Conservation (phyloP, 2,797 vertebrate genomes). For the Eptatretus atami region DNA sequence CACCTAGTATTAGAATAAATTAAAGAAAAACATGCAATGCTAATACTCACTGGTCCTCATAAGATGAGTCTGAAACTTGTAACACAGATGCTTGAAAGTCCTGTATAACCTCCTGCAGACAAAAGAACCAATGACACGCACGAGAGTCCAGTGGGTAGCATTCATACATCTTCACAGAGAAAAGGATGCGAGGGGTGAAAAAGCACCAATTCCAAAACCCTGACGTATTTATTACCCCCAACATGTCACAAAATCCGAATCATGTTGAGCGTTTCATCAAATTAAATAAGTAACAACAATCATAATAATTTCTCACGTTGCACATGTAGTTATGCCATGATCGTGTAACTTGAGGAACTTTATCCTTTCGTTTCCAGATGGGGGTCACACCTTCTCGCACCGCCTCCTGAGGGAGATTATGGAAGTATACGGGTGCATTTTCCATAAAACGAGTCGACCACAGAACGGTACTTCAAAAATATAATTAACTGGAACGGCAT, state of each 20-base stretch:
- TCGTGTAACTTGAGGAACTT: conserved; percentile 25
- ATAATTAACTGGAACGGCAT: too few relatives aligned
- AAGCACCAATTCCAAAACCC: too few relatives aligned
- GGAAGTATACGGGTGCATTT: not conserved
- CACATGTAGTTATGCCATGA: conserved; percentile 38
- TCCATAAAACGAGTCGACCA: not conserved
- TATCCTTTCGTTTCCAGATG: conserved; percentile 34
- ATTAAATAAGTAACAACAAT: too few relatives aligned
- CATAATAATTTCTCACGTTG: conserved; percentile 14
- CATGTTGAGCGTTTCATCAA: too few relatives aligned
- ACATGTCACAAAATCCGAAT: too few relatives aligned
- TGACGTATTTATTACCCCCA: too few relatives aligned
- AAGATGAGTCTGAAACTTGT: conserved; percentile 29
- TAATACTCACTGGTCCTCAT: conserved; percentile 26
- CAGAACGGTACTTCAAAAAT: not conserved
- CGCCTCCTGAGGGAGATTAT: conserved; percentile 16
- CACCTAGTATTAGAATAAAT: too few relatives aligned
- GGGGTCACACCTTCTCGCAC: conserved; percentile 27
- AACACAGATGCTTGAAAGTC: conserved; percentile 33
- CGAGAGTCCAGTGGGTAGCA: too few relatives aligned
- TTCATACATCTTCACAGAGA: too few relatives aligned
- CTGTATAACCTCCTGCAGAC: conserved; percentile 25
- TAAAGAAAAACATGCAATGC: not conserved
- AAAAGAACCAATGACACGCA: not conserved
- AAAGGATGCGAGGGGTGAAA: too few relatives aligned